Evolutionary conservation across 2,797 vertebrate species (phyloP), one percentile per base, ranked within the genome.

Genomic region (Enoplosus armatus): DNA sequence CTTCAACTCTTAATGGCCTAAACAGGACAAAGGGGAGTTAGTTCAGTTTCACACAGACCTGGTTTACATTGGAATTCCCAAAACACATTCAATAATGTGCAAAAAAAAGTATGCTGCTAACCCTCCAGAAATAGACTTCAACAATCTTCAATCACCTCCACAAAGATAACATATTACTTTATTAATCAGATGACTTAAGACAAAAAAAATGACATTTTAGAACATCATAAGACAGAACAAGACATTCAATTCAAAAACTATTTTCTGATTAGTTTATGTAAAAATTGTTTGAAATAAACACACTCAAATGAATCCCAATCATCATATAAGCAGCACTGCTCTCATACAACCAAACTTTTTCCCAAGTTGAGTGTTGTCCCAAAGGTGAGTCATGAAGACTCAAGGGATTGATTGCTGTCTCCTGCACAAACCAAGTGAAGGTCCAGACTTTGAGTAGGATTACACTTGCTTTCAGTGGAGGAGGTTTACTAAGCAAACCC

Each of bases 271-370:
- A 56, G 31, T 73, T 73, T n/a, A n/a, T 54, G 27, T 56, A 12
- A 53, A 71, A 63, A 12, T 22, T 26, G 16, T 50, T 62, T 41
- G 0, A 61, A 68, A 61, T 60, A 29, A 62, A 78, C 12, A 64
- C 2, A 59, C 1, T 45, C 5, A 47, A 69, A 77, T 94, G 75
- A 94, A 96, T 95, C 79, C 75, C 64, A 67, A 86, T 83, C 1
- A 53, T 29, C 0, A 43, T 14, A 60, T 11, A 20, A 18, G 15
- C 43, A 47, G 12, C 8, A 41, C 8, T 18, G 35, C n/a, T 66
- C 26, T 58, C n/a, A n/a, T 20, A 26, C 4, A 71, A 68, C 8
- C 9, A 63, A 24, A 55, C 1, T 14, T 60, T 64, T 37, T 37
- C 26, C 50, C 26, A 71, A 41, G 12, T 54, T 75, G 22, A 35